These are phyloP conservation scores for Neodontobutis hainanensis DNA, from an alignment of 2,113 vertebrate species.

Conservation along the genomic window DNA sequence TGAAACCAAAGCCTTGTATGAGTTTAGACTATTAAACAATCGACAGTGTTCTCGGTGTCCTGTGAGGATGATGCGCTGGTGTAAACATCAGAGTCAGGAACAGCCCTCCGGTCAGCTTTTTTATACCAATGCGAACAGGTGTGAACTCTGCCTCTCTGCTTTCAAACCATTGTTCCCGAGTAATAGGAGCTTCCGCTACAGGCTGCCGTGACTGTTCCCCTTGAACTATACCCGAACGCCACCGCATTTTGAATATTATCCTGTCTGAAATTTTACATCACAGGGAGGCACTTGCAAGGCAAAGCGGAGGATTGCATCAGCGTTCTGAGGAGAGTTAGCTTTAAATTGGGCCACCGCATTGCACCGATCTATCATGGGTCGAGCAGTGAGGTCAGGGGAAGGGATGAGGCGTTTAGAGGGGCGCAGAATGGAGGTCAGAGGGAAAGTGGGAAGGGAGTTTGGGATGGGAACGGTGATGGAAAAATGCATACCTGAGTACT, in stretches of 20 bases:
- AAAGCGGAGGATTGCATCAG: conserved; percentile 42
- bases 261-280: conserved; percentile 43
- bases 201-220: conserved; percentile 46
- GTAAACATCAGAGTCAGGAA: conserved; percentile 68
- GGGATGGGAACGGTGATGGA: conserved; percentile 47
- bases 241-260: conserved; percentile 31
- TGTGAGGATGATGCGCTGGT: conserved; percentile 58
- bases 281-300: conserved; percentile 13
- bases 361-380: conserved; percentile 56
- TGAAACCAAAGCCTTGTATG: conserved; percentile 63
- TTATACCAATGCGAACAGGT: conserved; percentile 65
- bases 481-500: conserved; percentile 24
- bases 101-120: conserved; percentile 63
- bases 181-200: conserved; percentile 60
- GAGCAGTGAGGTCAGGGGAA: conserved; percentile 48
- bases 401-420: conserved; percentile 51
- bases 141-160: conserved; percentile 60
- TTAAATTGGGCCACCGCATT: conserved; percentile 63
- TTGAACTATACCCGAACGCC: conserved; percentile 46
- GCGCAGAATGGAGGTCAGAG: conserved; percentile 63
- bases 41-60: conserved; percentile 57
- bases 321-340: conserved; percentile 49
- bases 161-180: conserved; percentile 55
- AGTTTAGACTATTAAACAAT: conserved; percentile 67
- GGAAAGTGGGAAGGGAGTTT: conserved; percentile 39